A percentile compares a stretch with the other conserved stretches of the same genome.
Conservation (phyloP, 2,113 vertebrate species). For the Melanotaenia duboulayi region DNA sequence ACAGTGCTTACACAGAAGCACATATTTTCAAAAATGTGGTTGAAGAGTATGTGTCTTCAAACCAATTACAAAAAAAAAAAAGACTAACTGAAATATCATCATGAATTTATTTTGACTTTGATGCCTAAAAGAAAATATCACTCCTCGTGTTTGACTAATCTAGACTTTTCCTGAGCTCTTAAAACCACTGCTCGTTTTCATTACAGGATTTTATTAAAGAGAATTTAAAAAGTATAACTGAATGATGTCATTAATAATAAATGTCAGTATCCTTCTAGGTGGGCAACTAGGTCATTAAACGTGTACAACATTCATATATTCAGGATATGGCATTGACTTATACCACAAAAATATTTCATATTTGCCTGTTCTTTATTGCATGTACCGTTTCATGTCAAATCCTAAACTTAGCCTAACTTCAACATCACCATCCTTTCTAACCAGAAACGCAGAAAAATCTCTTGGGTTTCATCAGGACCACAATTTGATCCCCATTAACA, state of each 20-base stretch:
- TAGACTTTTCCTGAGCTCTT: not conserved
- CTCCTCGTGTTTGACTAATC: slow-evolving; percentile 26
- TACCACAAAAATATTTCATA: not conserved
- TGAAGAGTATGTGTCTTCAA: slow-evolving; percentile 51
- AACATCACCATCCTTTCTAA: not conserved
- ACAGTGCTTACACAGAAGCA: slow-evolving; percentile 46
- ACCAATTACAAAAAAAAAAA: slow-evolving; percentile 40
- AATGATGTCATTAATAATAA: slow-evolving; percentile 5
- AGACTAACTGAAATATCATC: slow-evolving; percentile 52
- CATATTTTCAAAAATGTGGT: slow-evolving; percentile 45
- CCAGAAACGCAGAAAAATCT: not conserved
- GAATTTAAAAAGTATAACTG: slow-evolving; percentile 5
- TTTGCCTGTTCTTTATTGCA: not conserved
- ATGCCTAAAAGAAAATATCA: slow-evolving; percentile 32
- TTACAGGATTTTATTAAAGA: not conserved
- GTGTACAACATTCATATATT: not conserved
- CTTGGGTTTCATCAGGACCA: not conserved
- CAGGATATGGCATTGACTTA: not conserved
- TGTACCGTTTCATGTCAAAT: too few species aligned
- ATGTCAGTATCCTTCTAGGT: not conserved
- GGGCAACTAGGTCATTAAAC: not conserved
- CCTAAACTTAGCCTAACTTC: not conserved
- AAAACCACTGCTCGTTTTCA: not conserved
- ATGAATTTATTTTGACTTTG: slow-evolving; percentile 11
- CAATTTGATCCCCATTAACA: not conserved